Percentiles rank a stretch among this genome's conserved stretches.
These are phyloP conservation scores for Leptoteleia sp. DNA, from an alignment of 1,140 invertebrate species.

Conservation along the genomic window DNA sequence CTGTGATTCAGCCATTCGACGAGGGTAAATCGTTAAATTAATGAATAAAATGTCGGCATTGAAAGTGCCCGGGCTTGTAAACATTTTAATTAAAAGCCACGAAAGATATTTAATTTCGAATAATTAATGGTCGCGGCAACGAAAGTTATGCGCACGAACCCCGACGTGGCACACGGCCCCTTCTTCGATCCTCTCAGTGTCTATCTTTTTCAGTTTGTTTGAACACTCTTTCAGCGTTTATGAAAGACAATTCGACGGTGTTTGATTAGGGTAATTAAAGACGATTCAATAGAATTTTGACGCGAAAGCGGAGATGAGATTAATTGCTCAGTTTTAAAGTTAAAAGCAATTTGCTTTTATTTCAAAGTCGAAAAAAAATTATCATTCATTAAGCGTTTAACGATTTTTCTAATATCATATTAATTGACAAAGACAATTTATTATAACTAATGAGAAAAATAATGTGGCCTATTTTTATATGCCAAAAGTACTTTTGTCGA, in stretches of 20 bases:
- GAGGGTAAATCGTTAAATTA: slow-evolving; percentile 44
- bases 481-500: too few relatives aligned
- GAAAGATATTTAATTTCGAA: slow-evolving; percentile 79
- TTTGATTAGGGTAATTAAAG: slow-evolving; percentile 64
- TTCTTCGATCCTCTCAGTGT: slow-evolving; percentile 14
- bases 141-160: slow-evolving; percentile 71
- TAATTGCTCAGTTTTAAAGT: slow-evolving; percentile 39
- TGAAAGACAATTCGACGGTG: slow-evolving; percentile 56
- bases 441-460: too few relatives aligned
- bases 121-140: slow-evolving; percentile 75
- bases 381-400: too few relatives aligned
- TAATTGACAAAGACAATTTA: too few relatives aligned
- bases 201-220: slow-evolving; percentile 58
- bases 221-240: slow-evolving; percentile 48
- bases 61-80: slow-evolving; percentile 68
- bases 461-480: too few relatives aligned
- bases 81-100: slow-evolving; percentile 78
- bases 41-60: slow-evolving; percentile 46
- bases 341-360: slow-evolving; percentile 28
- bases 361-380: slow-evolving; percentile 9
- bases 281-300: slow-evolving; percentile 54
- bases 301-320: slow-evolving; percentile 33
- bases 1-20: slow-evolving; percentile 23
- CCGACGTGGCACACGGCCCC: slow-evolving; percentile 13
- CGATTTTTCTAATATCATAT: too few relatives aligned